Percentiles rank a stretch among this genome's conserved stretches.
phyloP scores from a whole-genome alignment of 1,140 invertebrate species.

The Orius insidiosus region DNA sequence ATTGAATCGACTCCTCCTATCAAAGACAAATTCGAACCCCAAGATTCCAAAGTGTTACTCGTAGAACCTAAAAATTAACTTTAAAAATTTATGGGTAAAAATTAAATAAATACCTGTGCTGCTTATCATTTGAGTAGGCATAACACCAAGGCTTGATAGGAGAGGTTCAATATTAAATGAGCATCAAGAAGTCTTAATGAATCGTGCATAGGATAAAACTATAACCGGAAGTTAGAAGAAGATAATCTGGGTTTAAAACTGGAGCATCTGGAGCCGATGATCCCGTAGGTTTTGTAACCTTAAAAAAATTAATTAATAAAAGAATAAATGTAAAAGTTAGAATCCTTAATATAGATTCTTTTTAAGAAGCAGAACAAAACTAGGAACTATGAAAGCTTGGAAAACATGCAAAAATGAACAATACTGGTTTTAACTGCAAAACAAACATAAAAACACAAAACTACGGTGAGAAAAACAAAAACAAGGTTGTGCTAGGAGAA shows the following conservation, averaged over 20 bases:
- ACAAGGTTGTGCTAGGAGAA: not conserved
- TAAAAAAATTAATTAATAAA: not conserved
- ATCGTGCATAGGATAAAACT: slow-evolving; percentile 61
- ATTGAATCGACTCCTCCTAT: slow-evolving; percentile 70
- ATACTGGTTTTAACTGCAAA: too few species aligned
- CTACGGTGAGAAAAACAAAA: not conserved
- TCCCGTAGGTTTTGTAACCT: not conserved
- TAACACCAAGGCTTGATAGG: slow-evolving; percentile 64
- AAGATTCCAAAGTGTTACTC: slow-evolving; percentile 54
- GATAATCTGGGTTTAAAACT: slow-evolving; percentile 21
- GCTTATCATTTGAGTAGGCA: slow-evolving; percentile 64
- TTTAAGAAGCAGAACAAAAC: not conserved
- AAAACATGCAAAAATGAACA: too few species aligned
- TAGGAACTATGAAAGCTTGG: too few species aligned
- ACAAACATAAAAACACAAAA: not conserved
- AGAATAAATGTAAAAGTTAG: not conserved
- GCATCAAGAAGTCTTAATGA: slow-evolving; percentile 71
- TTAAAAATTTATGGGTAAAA: not conserved
- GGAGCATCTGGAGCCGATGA: slow-evolving; percentile 21
- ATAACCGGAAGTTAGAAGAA: slow-evolving; percentile 24
- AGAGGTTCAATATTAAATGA: slow-evolving; percentile 80
- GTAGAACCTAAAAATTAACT: slow-evolving; percentile 24
- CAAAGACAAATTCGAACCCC: slow-evolving; percentile 80
- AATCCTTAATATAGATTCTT: not conserved
- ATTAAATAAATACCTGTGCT: slow-evolving; percentile 21